A percentile compares a stretch with the other conserved stretches of the same genome.
These are phyloP conservation scores for Crypturellus tataupa DNA, from an alignment of 2,797 vertebrate species.

Conservation along the genomic window DNA sequence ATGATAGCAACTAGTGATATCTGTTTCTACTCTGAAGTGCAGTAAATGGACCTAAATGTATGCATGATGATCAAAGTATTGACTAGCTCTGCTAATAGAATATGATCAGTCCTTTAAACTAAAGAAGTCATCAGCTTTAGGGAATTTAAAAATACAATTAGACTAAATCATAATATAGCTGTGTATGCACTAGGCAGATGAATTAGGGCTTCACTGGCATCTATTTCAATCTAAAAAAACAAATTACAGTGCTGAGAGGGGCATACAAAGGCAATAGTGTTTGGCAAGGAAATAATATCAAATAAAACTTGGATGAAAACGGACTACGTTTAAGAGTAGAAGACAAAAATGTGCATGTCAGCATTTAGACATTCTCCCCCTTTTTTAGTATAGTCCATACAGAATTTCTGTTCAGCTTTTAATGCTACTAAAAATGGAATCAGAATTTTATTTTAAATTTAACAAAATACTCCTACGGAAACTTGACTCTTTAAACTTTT, in stretches of 20 bases:
- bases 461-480: not conserved
- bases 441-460: not conserved
- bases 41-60: not conserved
- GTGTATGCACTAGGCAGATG: not conserved
- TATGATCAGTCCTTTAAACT: not conserved
- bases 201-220: not conserved
- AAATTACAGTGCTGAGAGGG: not conserved
- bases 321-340: not conserved
- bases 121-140: not conserved
- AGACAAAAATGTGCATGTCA: not conserved
- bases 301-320: not conserved
- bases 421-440: not conserved
- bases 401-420: not conserved
- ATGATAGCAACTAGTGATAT: not conserved
- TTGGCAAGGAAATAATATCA: not conserved
- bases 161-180: not conserved
- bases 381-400: not conserved
- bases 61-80: not conserved
- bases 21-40: not conserved
- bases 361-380: too few relatives aligned
- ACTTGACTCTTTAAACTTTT: not conserved
- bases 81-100: not conserved
- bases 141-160: not conserved
- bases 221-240: not conserved
- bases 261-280: not conserved